phyloP scores from a whole-genome alignment of 2,113 vertebrate species.

The Hypomesus transpacificus region DNA sequence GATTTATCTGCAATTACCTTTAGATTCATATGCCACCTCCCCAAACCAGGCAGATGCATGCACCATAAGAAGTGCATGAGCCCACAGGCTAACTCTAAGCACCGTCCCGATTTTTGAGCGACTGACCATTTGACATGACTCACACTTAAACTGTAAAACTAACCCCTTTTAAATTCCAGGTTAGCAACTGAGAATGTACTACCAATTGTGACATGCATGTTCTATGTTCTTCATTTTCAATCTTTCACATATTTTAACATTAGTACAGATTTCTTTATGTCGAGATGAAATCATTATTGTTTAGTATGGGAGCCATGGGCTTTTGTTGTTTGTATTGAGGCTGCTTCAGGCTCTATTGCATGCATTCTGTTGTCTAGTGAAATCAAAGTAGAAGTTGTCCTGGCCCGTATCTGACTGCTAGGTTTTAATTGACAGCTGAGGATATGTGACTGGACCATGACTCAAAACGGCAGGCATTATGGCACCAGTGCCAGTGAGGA shows the following conservation, averaged over 20 bases:
- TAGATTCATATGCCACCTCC: too few species aligned
- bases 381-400: conserved; percentile 86
- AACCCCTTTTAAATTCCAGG: conserved; percentile 68
- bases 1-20: too few species aligned
- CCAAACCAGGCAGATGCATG: too few species aligned
- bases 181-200: conserved; percentile 47
- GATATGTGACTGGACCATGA: conserved; percentile 99
- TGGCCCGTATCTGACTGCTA: conserved; percentile 99
- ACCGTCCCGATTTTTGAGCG: conserved; percentile 44
- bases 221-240: conserved; percentile 37
- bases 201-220: conserved; percentile 69
- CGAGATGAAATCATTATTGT: conserved; percentile 3
- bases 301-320: neutral
- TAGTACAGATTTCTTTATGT: conserved; percentile 1
- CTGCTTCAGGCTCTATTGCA: conserved; percentile 69
- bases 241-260: conserved; percentile 23
- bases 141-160: conserved; percentile 51
- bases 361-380: conserved; percentile 90
- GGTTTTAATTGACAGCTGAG: conserved; percentile 99
- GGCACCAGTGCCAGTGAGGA: conserved; percentile 99
- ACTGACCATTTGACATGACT: conserved; percentile 43
- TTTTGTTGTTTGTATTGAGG: conserved; percentile 15
- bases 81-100: conserved; percentile 37
- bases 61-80: conserved; percentile 51
- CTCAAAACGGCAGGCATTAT: conserved; percentile 99